A percentile compares a stretch with the other conserved stretches of the same genome.
Conservation (phyloP, 2,797 vertebrate genomes). For the Chiroxiphia lanceolata region DNA sequence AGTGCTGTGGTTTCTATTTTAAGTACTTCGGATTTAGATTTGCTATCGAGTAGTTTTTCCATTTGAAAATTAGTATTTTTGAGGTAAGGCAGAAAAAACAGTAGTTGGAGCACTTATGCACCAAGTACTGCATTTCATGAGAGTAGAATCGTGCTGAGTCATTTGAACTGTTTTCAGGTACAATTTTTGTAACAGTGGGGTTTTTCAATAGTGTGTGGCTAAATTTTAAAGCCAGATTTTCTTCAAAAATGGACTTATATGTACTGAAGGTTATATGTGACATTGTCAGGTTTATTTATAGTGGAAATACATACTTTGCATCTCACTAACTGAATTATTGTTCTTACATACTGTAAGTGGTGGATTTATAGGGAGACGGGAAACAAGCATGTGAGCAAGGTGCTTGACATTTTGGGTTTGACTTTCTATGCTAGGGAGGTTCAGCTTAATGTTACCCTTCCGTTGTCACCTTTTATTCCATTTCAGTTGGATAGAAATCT, state of each 20-base stretch:
- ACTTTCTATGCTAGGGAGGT: background rate
- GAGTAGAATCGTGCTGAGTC: background rate
- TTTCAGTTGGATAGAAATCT: background rate
- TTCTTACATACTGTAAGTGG: background rate
- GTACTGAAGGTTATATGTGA: background rate
- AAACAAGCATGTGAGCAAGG: background rate
- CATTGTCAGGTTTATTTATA: background rate
- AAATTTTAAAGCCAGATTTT: background rate
- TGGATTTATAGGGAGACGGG: background rate
- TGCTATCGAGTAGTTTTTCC: background rate
- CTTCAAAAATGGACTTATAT: background rate
- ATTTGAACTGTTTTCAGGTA: background rate
- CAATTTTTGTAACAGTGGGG: background rate
- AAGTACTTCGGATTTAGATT: background rate
- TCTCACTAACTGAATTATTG: background rate
- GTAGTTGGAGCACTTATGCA: background rate
- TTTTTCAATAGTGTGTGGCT: background rate
- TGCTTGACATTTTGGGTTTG: background rate
- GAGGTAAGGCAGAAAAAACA: background rate
- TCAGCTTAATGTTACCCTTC: background rate
- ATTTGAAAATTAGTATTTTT: slow-evolving; percentile 20
- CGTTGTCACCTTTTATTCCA: background rate
- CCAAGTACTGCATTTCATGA: background rate
- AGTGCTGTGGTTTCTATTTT: background rate
- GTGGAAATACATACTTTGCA: background rate